These are phyloP conservation scores for Aegotheles bennettii DNA, from an alignment of 2,113 vertebrate species.

Conservation along the genomic window DNA sequence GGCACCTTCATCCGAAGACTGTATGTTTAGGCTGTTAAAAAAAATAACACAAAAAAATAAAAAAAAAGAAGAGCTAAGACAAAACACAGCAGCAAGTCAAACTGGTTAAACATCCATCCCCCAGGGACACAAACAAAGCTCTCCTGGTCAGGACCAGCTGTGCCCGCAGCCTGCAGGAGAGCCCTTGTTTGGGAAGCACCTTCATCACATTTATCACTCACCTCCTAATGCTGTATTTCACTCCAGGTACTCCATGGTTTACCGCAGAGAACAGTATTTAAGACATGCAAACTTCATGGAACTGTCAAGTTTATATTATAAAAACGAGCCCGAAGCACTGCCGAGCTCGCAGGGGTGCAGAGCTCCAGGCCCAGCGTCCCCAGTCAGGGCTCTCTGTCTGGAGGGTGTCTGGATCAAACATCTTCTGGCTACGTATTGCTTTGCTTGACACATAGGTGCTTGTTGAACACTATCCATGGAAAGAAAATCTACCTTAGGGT, in stretches of 20 bases:
- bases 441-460: neutral
- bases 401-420: accelerated
- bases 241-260: neutral
- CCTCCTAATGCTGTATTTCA: neutral
- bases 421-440: neutral
- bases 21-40: neutral
- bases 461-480: neutral
- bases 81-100: constrained; percentile 10
- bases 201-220: neutral
- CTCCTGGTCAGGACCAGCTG: neutral
- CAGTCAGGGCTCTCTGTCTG: neutral
- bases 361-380: accelerated
- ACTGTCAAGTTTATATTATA: neutral
- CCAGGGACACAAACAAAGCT: neutral
- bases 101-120: neutral
- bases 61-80: neutral
- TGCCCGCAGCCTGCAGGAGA: neutral
- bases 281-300: neutral
- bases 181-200: neutral
- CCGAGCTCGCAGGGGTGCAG: accelerated
- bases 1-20: constrained; percentile 17
- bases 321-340: neutral
- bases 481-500: neutral
- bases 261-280: neutral
- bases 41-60: accelerated